These are phyloP conservation scores for Crotophaga sulcirostris DNA, from an alignment of 2,113 vertebrate genomes.

Conservation along the genomic window DNA sequence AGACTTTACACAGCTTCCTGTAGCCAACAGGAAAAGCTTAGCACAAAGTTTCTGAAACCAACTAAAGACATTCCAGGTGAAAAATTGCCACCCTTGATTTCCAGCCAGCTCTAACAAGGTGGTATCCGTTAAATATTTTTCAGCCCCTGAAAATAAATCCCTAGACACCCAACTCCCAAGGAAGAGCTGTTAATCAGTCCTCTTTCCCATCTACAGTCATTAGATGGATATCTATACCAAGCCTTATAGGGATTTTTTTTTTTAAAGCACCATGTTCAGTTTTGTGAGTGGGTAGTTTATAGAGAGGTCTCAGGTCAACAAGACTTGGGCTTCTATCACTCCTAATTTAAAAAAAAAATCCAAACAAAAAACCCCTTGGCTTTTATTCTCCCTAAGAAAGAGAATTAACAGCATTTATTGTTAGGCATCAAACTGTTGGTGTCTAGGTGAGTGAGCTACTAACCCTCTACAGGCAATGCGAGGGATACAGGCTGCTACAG, in stretches of 20 bases:
- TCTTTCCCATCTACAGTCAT: not conserved
- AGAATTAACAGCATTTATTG: conserved; percentile 38
- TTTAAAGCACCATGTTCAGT: not conserved
- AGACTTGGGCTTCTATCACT: not conserved
- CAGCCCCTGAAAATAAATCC: not conserved
- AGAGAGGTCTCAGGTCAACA: not conserved
- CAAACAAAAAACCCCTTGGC: not conserved
- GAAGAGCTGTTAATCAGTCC: not conserved
- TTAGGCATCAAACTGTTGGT: not conserved
- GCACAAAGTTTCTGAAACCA: not conserved
- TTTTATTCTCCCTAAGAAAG: not conserved
- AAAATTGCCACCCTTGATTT: not conserved
- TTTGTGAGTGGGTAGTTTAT: not conserved
- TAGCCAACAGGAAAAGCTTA: not conserved
- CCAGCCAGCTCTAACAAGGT: conserved; percentile 7
- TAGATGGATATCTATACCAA: not conserved
- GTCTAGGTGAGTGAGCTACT: not conserved
- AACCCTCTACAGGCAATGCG: not conserved
- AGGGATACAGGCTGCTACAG: not conserved
- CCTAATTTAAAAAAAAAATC: not conserved
- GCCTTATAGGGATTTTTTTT: not conserved
- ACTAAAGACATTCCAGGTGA: not conserved
- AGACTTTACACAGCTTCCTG: not conserved
- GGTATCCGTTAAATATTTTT: not conserved
- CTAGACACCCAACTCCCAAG: not conserved